phyloP scores from a whole-genome alignment of 2,797 vertebrate species.

The Mormyrops boulengeri region DNA sequence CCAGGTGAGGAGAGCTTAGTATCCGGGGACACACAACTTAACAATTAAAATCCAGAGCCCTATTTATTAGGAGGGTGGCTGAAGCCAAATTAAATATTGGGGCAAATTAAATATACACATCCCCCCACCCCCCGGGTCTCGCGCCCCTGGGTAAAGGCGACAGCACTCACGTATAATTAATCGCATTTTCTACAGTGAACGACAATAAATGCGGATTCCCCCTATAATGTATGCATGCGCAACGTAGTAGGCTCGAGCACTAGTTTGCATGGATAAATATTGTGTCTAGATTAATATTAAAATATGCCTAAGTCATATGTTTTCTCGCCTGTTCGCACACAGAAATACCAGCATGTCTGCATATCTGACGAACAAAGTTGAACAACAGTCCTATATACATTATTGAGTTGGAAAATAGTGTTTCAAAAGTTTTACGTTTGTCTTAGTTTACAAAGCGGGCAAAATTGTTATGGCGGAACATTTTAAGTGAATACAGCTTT shows the following conservation, averaged over 20 bases:
- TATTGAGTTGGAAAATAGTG: neutral
- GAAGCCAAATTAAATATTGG: neutral
- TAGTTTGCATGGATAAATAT: neutral
- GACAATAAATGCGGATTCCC: neutral
- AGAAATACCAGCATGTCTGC: neutral
- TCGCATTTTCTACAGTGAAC: neutral
- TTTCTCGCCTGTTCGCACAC: neutral
- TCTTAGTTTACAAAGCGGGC: neutral
- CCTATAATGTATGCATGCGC: neutral
- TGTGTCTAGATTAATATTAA: neutral
- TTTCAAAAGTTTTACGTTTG: neutral
- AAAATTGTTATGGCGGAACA: neutral
- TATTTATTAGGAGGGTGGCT: neutral
- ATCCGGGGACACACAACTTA: neutral
- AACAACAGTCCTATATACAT: neutral
- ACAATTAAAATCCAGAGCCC: neutral
- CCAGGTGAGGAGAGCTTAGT: conserved; percentile 29
- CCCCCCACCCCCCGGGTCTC: neutral
- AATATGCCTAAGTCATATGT: neutral
- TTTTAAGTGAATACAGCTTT: neutral
- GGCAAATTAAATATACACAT: neutral
- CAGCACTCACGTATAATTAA: neutral
- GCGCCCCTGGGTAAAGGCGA: neutral
- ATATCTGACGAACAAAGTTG: neutral
- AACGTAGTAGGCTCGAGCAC: neutral